A percentile compares a stretch with the other conserved stretches of the same genome.
Evolutionary conservation across 2,888 invertebrate genomes (phyloP).

Genomic region (Tachystola acroxantha): DNA sequence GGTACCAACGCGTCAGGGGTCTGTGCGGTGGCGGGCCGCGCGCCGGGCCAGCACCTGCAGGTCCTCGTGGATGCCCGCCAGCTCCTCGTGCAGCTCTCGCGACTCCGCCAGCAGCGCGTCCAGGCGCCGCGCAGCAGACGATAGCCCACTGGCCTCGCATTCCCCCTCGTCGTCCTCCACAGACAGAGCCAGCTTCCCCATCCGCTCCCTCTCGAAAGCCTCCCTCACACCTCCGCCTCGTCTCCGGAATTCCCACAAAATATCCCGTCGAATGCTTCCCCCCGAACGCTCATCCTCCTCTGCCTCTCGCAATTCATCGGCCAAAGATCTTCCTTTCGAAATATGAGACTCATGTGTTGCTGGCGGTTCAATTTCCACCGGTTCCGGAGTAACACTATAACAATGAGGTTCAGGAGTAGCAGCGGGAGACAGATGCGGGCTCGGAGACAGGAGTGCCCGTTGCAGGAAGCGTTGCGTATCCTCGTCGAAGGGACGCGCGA

Average conservation of each 20-base stretch:
- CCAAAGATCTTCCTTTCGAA: slow-evolving; percentile 41
- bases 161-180: slow-evolving; percentile 62
- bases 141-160: slow-evolving; percentile 35
- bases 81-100: slow-evolving; percentile 60
- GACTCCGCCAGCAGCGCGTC: slow-evolving; percentile 68
- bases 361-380: neutral
- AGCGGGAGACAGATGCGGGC: slow-evolving; percentile 35
- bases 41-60: slow-evolving; percentile 75
- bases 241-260: slow-evolving; percentile 38
- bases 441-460: slow-evolving; percentile 52
- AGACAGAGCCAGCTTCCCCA: slow-evolving; percentile 60
- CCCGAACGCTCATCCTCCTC: slow-evolving; percentile 47
- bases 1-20: slow-evolving; percentile 68
- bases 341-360: slow-evolving; percentile 16
- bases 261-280: slow-evolving; percentile 30
- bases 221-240: slow-evolving; percentile 41
- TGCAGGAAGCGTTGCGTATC: slow-evolving; percentile 64
- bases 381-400: slow-evolving; percentile 14
- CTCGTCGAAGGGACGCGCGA: slow-evolving; percentile 56
- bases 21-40: slow-evolving; percentile 52
- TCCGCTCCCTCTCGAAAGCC: slow-evolving; percentile 56
- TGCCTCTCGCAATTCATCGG: slow-evolving; percentile 63
- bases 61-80: slow-evolving; percentile 69
- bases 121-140: slow-evolving; percentile 55
- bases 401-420: slow-evolving; percentile 34